These are phyloP conservation scores for Nyctibius grandis DNA, from an alignment of 2,797 vertebrate species.

Conservation along the genomic window DNA sequence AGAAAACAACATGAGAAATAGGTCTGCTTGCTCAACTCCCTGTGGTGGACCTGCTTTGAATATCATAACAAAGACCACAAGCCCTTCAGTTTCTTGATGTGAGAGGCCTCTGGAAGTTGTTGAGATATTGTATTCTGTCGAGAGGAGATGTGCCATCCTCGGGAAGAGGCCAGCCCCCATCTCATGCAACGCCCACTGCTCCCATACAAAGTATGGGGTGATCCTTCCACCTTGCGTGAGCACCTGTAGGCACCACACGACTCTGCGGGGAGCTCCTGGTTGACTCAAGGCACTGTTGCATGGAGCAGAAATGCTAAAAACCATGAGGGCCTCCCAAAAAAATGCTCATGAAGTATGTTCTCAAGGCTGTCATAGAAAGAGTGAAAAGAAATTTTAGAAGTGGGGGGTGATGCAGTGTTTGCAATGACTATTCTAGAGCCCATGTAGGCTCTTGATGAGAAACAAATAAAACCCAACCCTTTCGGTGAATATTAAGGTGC, in stretches of 20 bases:
- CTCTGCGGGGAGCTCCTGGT: not conserved
- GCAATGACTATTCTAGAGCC: not conserved
- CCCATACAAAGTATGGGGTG: not conserved
- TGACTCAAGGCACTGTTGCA: not conserved
- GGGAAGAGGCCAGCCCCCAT: not conserved
- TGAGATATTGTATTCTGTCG: fast-evolving
- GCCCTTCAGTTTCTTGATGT: not conserved
- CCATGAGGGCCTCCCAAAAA: fast-evolving
- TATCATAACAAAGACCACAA: no score
- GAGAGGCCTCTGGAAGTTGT: not conserved
- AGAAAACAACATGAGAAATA: no score
- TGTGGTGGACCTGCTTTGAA: no score
- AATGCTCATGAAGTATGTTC: not conserved
- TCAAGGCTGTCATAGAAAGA: not conserved
- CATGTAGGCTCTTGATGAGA: not conserved
- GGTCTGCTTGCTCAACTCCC: no score
- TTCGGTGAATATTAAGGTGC: not conserved
- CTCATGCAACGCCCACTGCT: fast-evolving
- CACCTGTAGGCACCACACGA: not conserved
- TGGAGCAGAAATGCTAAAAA: not conserved
- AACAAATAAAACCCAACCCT: not conserved
- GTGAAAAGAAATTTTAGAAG: not conserved
- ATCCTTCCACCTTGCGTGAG: not conserved
- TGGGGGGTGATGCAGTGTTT: not conserved
- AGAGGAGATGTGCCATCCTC: not conserved